Evolutionary conservation across 2,888 invertebrate species (phyloP).

Genomic region (Drosophila sordidapex): DNA sequence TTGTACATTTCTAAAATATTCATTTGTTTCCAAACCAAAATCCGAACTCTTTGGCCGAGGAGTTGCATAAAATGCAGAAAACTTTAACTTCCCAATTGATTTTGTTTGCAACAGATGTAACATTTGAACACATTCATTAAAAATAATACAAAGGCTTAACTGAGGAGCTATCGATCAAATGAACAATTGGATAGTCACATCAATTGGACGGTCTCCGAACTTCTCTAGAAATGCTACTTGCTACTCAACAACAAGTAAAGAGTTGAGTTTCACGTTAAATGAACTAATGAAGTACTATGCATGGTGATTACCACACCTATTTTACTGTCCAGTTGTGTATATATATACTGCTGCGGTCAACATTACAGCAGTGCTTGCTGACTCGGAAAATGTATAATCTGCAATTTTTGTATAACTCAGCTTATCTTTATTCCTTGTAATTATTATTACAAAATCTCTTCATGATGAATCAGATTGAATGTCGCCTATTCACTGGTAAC

Average conservation of each 20-base stretch:
- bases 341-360: too few species aligned
- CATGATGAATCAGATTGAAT: neutral
- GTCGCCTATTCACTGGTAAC: neutral
- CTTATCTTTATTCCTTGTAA: neutral
- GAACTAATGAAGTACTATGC: too few species aligned
- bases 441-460: neutral
- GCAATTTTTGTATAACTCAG: neutral
- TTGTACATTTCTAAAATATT: neutral
- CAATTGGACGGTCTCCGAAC: neutral
- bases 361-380: too few species aligned
- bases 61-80: neutral
- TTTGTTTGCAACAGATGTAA: neutral
- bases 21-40: neutral
- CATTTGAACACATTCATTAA: neutral
- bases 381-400: neutral
- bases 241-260: neutral
- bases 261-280: neutral
- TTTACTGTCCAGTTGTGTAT: too few species aligned
- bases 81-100: neutral
- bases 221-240: neutral
- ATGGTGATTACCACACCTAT: neutral
- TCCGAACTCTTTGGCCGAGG: neutral
- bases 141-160: neutral
- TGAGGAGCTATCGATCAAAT: neutral
- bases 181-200: neutral